These are phyloP conservation scores for Elymnias hypermnestra DNA, from an alignment of 1,140 invertebrate species.

Conservation along the genomic window DNA sequence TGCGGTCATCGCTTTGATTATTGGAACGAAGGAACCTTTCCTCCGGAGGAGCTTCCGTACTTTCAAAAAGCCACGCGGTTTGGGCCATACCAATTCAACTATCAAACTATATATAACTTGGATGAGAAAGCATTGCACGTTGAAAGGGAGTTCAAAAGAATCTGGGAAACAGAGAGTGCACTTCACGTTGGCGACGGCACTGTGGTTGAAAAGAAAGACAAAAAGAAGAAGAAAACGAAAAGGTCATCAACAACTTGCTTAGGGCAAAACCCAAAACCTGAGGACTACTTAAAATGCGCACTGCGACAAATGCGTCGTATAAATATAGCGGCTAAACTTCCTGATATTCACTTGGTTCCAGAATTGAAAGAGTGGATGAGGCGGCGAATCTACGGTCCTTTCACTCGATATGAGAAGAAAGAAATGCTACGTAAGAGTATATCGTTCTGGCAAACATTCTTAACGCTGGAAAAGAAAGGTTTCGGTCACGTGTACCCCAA, in stretches of 20 bases:
- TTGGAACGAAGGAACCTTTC: conserved; percentile 48
- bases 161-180: conserved; percentile 60
- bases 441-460: conserved; percentile 40
- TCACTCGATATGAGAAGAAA: conserved; percentile 25
- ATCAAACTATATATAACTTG: conserved; percentile 53
- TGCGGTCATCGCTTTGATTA: conserved; percentile 59
- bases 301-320: conserved; percentile 38
- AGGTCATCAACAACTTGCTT: conserved; percentile 45
- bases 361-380: conserved; percentile 65
- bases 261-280: conserved; percentile 42
- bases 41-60: conserved; percentile 41
- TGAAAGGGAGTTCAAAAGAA: conserved; percentile 51
- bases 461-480: conserved; percentile 31
- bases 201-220: conserved; percentile 33
- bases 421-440: conserved; percentile 38
- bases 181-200: conserved; percentile 37
- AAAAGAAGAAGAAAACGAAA: conserved; percentile 49
- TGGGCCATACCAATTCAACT: conserved; percentile 44
- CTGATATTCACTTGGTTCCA: conserved; percentile 54
- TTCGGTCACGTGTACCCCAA: conserved; percentile 41
- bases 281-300: conserved; percentile 56
- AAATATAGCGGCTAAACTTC: conserved; percentile 54
- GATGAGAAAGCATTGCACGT: conserved; percentile 42
- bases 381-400: conserved; percentile 44
- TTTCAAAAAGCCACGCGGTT: conserved; percentile 47